Evolutionary conservation across 2,113 vertebrate species (phyloP).

Genomic region (Xiphophorus maculatus): DNA sequence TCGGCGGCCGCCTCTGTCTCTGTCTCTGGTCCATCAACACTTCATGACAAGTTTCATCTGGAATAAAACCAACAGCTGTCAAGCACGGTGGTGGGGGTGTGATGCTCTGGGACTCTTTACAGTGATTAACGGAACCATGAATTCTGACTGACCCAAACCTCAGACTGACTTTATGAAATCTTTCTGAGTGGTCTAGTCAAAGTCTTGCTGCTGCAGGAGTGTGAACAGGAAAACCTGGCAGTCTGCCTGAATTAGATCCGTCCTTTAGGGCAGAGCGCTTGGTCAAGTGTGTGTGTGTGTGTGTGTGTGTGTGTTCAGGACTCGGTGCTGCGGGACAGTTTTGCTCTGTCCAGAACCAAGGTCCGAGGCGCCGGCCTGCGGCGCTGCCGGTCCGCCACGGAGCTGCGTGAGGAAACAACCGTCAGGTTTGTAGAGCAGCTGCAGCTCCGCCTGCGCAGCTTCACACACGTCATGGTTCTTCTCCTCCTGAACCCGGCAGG

Average conservation of each 20-base stretch:
- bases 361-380: constrained; percentile 16
- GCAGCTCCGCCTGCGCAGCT: background rate
- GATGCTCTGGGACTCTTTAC: background rate
- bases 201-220: background rate
- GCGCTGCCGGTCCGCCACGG: constrained; percentile 7
- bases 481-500: constrained; percentile 22
- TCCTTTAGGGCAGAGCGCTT: no score
- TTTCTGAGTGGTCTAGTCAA: background rate
- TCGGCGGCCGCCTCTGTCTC: no score
- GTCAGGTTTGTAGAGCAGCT: constrained; percentile 26
- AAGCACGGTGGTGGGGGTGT: background rate
- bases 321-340: background rate
- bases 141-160: background rate
- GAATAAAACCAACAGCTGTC: background rate
- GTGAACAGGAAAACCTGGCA: no score
- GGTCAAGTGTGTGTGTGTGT: no score
- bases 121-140: background rate
- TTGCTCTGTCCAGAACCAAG: constrained; percentile 8
- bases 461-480: background rate
- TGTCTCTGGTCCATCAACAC: no score
- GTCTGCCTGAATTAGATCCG: no score
- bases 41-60: background rate
- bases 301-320: background rate
- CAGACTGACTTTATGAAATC: no score
- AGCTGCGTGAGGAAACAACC: constrained; percentile 39